Base-by-base conservation (phyloP, 2,113 vertebrate species). In the Thinocorus orbignyianus region DNA sequence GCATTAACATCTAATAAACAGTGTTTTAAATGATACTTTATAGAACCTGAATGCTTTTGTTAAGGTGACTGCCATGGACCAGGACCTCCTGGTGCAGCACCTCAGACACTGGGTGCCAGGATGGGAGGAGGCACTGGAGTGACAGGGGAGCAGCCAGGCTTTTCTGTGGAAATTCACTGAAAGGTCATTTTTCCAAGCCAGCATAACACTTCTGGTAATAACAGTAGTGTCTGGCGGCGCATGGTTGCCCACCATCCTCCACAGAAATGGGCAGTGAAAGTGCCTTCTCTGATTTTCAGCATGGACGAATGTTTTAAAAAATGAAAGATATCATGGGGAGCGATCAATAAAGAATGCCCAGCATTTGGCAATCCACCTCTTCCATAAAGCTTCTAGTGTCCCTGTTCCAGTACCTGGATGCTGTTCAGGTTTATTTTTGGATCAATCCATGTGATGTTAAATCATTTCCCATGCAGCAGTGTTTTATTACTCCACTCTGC, bases 21-120 rank as follows among this genome's bases (percentile, higher is more conserved):
- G 16, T 24, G 61, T 77, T 94, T 76, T 7, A 61, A 80, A 69
- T 44, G 0, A 33, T 17, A 39, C 9, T 58, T 81, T 22, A 61
- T 9, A 37, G 44, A 42, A 6, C n/a, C 25, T 70, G 64, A 48
- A 6, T 65, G 26, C 11, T 20, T 42, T 90, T 84, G 20, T 49
- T 37, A 19, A 3, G 20, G 30, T 5, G 8, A 39, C 15, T 0
- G 0, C 39, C 39, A 57, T 0, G 1, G 17, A 46, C 19, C 69
- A 80, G 57, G 19, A 37, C 24, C 16, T 86, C 10, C 31, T 35
- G 14, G 35, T 65, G 24, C 41, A 81, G 68, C 35, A 58, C 2
- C 1, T 8, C 35, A 61, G 70, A 39, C 25, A 28, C 17, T 18
- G 55, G 28, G 54, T 81, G 17, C 61, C 49, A 69, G 39, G 39